Evolutionary conservation across 2,888 invertebrate genomes (phyloP), one percentile per base, ranked within the genome.

Genomic region (Ferdinandea cuprea): DNA sequence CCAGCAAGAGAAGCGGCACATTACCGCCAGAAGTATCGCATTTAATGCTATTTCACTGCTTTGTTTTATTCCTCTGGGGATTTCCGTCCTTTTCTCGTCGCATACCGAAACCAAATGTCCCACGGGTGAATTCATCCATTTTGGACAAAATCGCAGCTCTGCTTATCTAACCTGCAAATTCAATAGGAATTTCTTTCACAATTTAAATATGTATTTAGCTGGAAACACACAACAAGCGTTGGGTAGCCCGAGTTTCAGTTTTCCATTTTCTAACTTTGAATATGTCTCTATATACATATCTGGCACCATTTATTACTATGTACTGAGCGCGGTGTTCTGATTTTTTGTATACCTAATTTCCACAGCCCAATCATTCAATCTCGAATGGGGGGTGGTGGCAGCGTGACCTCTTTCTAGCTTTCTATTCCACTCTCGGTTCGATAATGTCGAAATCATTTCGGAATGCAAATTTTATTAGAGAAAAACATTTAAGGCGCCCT

Each of bases 371-470:
- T 9, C 42, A 9, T 6, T 7, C 17, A n/a, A 11, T 44, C 8
- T n/a, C 19, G 17, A 11, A 5, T n/a, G 15, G n/a, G 17, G 65
- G 40, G 5, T 52, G 54, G 44, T 28, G 32, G 8, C 4, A 8
- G 17, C 8, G 28, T 42, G 32, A 32, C 42, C 54, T 52, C 6
- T 15, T 2, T 32, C 13, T 58, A 25, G 30, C 7, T 7, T 69
- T 76, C 42, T 58, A 65, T 76, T 69, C 65, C 69, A 44, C 68
- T 59, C 63, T 61, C 30, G 52, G 59, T 72, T 77, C 81, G 81
- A 83, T 83, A 72, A 83, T 83, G 72, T 77, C 66, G 72, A 77
- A 83, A 72, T 77, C 71, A 77, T 77, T 83, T 83, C 61, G 81
- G 54, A 72, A 83, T 83, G 77, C 66, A 83, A 83, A 83, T 83